Evolutionary conservation across 2,888 invertebrate species (phyloP).

Genomic region (Drosophila siamana): DNA sequence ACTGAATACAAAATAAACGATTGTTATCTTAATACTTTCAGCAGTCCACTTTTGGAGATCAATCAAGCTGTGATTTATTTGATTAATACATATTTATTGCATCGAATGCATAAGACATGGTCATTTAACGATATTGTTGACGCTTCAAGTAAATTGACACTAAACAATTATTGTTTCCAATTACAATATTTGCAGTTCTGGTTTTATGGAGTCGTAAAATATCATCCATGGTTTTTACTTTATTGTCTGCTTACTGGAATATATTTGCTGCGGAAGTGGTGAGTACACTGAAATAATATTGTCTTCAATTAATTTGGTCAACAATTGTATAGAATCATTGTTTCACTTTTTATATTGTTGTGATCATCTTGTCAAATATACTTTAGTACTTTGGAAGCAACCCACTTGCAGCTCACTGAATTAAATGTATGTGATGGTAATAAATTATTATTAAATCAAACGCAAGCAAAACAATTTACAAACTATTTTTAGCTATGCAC

Average conservation of each 20-base stretch:
- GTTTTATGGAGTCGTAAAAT: not conserved
- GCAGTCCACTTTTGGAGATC: constrained; percentile 5
- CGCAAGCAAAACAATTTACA: constrained; percentile 30
- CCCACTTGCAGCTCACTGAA: constrained; percentile 38
- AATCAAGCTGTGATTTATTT: constrained; percentile 17
- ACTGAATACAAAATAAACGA: constrained; percentile 7
- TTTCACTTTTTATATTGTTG: too few species aligned
- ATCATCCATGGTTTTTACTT: not conserved
- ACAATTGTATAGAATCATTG: too few species aligned
- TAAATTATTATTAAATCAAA: constrained; percentile 56
- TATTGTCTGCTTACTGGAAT: not conserved
- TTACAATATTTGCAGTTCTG: not conserved
- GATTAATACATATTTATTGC: not conserved
- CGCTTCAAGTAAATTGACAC: not conserved
- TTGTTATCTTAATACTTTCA: constrained; percentile 3
- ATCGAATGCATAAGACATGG: not conserved
- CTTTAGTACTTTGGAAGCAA: constrained; percentile 10
- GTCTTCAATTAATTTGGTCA: too few species aligned
- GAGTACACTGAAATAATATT: not conserved
- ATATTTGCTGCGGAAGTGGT: too few species aligned
- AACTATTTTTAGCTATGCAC: constrained; percentile 58
- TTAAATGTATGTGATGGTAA: constrained; percentile 61
- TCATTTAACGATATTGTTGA: not conserved
- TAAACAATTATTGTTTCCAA: not conserved
- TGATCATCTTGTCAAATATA: too few species aligned